Conservation (phyloP, 2,888 invertebrate species). For the Rhamnusium bicolor region DNA sequence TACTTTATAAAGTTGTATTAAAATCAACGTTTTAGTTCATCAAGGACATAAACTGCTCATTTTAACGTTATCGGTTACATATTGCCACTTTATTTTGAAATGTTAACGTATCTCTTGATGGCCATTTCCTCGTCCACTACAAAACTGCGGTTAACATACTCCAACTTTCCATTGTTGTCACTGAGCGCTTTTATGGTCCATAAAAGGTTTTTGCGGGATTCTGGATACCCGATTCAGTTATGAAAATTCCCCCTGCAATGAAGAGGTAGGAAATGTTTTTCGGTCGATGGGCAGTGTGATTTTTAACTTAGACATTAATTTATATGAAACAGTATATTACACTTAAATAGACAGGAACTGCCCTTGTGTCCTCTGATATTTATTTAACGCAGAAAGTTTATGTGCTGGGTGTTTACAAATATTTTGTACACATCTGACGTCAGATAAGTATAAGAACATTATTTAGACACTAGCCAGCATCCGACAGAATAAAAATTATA, state of each 20-base stretch:
- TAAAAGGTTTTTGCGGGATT: constrained; percentile 5
- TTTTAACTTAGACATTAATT: neutral
- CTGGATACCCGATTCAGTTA: constrained; percentile 1
- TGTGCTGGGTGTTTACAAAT: neutral
- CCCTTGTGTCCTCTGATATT: neutral
- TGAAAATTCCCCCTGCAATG: constrained; percentile 8
- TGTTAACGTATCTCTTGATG: neutral
- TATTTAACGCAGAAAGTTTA: neutral
- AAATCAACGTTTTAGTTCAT: neutral
- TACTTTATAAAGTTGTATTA: too few species aligned
- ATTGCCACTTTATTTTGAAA: neutral
- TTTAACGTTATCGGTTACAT: neutral
- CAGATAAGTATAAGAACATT: too few species aligned
- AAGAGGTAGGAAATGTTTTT: constrained; percentile 1
- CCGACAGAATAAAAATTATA: neutral
- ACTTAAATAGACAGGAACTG: neutral
- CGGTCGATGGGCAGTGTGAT: neutral
- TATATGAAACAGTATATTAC: neutral
- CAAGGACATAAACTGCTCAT: neutral
- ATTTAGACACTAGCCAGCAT: too few species aligned
- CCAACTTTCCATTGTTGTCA: constrained; percentile 2
- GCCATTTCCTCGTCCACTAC: neutral
- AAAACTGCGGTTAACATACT: constrained; percentile 11
- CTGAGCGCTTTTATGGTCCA: constrained; percentile 1
- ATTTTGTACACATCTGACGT: too few species aligned